phyloP scores from a whole-genome alignment of 2,113 vertebrate genomes.

The Odobenus rosmarus region DNA sequence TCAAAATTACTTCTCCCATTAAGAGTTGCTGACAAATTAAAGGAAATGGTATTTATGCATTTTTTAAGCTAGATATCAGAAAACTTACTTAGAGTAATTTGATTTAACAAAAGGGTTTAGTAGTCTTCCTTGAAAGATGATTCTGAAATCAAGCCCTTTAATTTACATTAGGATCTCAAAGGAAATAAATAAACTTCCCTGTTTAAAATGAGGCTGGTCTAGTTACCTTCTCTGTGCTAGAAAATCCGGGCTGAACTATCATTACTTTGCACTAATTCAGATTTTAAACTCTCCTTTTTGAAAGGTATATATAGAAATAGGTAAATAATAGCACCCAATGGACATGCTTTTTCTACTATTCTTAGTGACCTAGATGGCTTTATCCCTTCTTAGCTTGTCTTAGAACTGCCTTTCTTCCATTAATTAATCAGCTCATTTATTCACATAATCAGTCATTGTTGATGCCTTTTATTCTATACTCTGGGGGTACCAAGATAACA shows the following conservation, averaged over 20 bases:
- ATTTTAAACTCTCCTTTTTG: conserved; percentile 55
- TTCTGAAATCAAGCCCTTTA: conserved; percentile 68
- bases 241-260: conserved; percentile 65
- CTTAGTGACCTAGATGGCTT: background rate
- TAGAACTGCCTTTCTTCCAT: background rate
- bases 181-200: conserved; percentile 65
- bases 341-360: background rate
- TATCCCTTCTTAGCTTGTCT: background rate
- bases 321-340: background rate
- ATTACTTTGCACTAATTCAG: conserved; percentile 45
- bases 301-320: background rate
- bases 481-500: background rate
- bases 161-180: conserved; percentile 63
- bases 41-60: conserved; percentile 34
- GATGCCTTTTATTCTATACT: background rate
- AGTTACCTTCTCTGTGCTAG: conserved; percentile 68
- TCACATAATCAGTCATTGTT: conserved; percentile 30
- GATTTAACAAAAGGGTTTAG: conserved; percentile 57
- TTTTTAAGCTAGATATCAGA: conserved; percentile 52
- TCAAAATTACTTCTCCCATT: conserved; percentile 43
- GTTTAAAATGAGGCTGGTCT: conserved; percentile 63
- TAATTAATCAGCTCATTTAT: conserved; percentile 32
- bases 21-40: conserved; percentile 43
- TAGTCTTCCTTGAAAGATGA: conserved; percentile 71
- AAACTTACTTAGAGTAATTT: conserved; percentile 52